Conservation (phyloP, 2,113 vertebrate genomes). For the Canis aureus region DNA sequence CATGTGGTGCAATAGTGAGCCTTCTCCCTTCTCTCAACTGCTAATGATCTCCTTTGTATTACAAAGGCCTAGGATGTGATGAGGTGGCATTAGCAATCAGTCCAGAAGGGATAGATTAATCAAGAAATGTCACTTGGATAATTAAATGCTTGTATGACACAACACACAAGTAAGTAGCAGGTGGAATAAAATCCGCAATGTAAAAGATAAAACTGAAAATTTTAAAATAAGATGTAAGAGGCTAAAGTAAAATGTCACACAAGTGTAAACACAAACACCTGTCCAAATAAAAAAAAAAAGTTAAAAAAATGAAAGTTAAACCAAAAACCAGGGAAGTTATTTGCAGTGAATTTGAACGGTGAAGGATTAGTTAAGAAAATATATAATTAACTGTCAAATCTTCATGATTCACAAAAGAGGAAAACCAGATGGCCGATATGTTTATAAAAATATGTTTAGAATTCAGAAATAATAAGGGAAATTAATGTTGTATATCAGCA, state of each 20-base stretch:
- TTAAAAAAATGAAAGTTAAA: neutral
- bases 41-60: neutral
- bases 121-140: neutral
- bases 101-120: neutral
- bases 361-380: neutral
- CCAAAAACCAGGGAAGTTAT: neutral
- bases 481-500: neutral
- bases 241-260: neutral
- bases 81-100: neutral
- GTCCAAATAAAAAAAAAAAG: neutral
- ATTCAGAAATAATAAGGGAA: neutral
- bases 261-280: neutral
- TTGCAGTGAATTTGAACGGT: neutral
- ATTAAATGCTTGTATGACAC: neutral
- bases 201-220: neutral
- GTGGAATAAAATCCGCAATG: neutral
- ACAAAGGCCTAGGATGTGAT: neutral
- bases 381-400: neutral
- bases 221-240: constrained; percentile 5
- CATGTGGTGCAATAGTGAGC: neutral
- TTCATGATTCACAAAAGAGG: neutral
- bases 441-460: constrained; percentile 12
- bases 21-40: neutral
- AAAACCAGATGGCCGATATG: neutral
- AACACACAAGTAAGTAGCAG: neutral